Evolutionary conservation across 2,888 invertebrate genomes (phyloP).

Genomic region (Drosophila differens): DNA sequence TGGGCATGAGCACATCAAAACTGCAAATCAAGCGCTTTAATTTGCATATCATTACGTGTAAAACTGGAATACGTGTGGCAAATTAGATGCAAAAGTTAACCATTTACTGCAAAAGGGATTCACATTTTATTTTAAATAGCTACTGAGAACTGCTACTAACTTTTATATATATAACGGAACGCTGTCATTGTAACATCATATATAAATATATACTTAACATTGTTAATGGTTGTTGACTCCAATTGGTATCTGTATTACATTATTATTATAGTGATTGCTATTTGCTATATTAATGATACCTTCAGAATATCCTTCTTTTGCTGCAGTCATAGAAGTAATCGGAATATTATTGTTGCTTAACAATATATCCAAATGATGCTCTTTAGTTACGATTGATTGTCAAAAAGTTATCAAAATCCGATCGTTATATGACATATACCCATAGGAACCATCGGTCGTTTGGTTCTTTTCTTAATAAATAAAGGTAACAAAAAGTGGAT

Average conservation of each 20-base stretch:
- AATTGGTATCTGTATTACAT: too few relatives aligned
- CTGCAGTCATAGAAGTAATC: background rate
- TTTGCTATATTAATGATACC: background rate
- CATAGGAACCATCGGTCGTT: background rate
- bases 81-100: background rate
- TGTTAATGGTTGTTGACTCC: background rate
- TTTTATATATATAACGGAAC: too few relatives aligned
- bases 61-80: background rate
- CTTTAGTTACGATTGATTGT: background rate
- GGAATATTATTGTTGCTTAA: background rate
- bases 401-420: background rate
- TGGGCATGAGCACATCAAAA: slow-evolving; percentile 5
- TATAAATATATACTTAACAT: background rate
- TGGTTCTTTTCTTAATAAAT: background rate
- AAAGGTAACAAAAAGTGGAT: background rate
- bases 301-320: background rate
- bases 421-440: background rate
- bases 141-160: background rate
- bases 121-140: background rate
- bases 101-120: background rate
- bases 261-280: too few relatives aligned
- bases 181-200: background rate
- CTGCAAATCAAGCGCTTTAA: background rate
- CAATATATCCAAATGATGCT: background rate
- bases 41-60: background rate